A percentile compares a stretch with the other conserved stretches of the same genome.
Evolutionary conservation across 2,113 vertebrate species (phyloP).

Genomic region (Ardeotis arabs): DNA sequence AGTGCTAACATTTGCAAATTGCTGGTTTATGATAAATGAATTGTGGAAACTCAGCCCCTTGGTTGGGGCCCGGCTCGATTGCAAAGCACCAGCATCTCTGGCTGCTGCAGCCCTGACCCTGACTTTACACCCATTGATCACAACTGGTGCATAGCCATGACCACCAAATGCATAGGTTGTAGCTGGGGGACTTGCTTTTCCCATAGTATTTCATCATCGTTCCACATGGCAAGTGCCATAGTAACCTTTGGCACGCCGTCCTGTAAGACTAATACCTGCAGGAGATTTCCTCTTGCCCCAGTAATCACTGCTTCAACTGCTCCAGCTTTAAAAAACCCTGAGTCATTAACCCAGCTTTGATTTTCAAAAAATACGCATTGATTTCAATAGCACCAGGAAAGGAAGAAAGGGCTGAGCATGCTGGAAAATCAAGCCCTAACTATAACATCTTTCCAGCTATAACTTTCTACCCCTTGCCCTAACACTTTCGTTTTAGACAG

Average conservation of each 20-base stretch:
- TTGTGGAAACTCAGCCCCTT: slow-evolving; percentile 74
- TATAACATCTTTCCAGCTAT: not conserved
- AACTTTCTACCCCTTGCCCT: not conserved
- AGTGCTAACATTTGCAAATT: slow-evolving; percentile 80
- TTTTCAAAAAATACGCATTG: slow-evolving; percentile 3
- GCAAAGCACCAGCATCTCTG: slow-evolving; percentile 69
- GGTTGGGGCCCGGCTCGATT: slow-evolving; percentile 65
- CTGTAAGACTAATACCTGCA: slow-evolving; percentile 73
- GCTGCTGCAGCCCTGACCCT: slow-evolving; percentile 73
- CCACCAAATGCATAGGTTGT: slow-evolving; percentile 65
- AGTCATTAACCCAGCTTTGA: slow-evolving; percentile 2
- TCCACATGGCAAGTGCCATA: slow-evolving; percentile 52
- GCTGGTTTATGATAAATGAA: slow-evolving; percentile 78
- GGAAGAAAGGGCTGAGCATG: not conserved
- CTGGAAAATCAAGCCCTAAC: not conserved
- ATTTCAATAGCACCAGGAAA: not conserved
- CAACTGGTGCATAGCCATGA: slow-evolving; percentile 74
- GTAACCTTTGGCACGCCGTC: slow-evolving; percentile 64
- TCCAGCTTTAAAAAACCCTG: slow-evolving; percentile 31
- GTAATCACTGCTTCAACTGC: slow-evolving; percentile 44
- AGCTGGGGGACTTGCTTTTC: slow-evolving; percentile 72
- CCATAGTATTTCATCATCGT: slow-evolving; percentile 76
- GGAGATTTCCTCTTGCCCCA: slow-evolving; percentile 71
- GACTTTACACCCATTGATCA: slow-evolving; percentile 76
- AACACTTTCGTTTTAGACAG: not conserved